Evolutionary conservation across 1,140 invertebrate species (phyloP).

Genomic region (Brachionus asplanchnoidis): DNA sequence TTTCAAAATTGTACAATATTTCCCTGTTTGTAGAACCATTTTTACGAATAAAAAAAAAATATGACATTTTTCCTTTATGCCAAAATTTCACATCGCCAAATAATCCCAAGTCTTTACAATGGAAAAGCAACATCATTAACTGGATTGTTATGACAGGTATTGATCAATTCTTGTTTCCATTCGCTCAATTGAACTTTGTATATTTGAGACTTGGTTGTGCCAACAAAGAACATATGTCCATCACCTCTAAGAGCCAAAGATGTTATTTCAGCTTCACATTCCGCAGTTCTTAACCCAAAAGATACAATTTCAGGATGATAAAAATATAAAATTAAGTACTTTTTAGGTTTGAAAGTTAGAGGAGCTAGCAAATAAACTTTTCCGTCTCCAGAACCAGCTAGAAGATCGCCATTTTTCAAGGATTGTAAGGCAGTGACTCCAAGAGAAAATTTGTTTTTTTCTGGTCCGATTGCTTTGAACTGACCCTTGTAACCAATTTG

Average conservation of each 20-base stretch:
- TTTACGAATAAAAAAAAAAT: no score
- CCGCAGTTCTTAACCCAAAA: slow-evolving; percentile 62
- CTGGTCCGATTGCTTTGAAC: slow-evolving; percentile 51
- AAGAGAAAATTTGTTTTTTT: slow-evolving; percentile 52
- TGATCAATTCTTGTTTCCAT: slow-evolving; percentile 65
- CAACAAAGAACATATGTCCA: slow-evolving; percentile 62
- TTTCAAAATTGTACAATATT: no score
- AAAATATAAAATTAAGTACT: neutral
- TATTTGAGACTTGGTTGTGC: slow-evolving; percentile 73
- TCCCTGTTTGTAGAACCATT: no score
- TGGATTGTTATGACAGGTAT: slow-evolving; percentile 73
- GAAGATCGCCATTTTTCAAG: slow-evolving; percentile 59
- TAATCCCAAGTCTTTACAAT: slow-evolving; percentile 59
- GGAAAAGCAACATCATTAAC: slow-evolving; percentile 80
- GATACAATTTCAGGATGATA: neutral
- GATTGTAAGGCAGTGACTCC: slow-evolving; percentile 67
- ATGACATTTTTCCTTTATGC: no score
- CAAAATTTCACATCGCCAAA: neutral
- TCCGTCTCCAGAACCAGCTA: slow-evolving; percentile 78
- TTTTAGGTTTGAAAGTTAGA: slow-evolving; percentile 43
- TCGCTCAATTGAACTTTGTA: slow-evolving; percentile 69
- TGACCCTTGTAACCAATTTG: slow-evolving; percentile 47
- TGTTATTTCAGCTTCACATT: slow-evolving; percentile 58
- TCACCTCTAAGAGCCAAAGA: slow-evolving; percentile 55
- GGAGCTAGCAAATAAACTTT: slow-evolving; percentile 57